Conservation (phyloP, 2,888 invertebrate species). For the Tinea pellionella region DNA sequence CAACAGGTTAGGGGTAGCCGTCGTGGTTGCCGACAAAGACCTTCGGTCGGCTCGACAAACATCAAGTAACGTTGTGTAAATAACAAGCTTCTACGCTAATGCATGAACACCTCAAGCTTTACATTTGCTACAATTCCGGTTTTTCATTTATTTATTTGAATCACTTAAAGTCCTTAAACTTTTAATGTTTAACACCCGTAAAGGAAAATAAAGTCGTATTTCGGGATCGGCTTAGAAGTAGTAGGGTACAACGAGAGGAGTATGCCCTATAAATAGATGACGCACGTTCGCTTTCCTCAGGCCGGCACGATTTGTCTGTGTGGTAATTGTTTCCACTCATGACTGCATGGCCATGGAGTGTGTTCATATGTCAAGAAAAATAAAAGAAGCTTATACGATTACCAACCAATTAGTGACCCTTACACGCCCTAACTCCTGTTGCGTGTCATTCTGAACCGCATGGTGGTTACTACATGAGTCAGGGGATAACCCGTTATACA, state of each 20-base stretch:
- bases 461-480: neutral
- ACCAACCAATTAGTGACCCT: neutral
- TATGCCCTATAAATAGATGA: too few relatives aligned
- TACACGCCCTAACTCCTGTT: neutral
- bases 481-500: constrained; percentile 2
- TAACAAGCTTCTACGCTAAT: constrained; percentile 46
- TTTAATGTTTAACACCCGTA: neutral
- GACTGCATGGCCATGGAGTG: too few relatives aligned
- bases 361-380: too few relatives aligned
- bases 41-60: constrained; percentile 33
- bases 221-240: too few relatives aligned
- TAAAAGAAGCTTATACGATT: neutral
- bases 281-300: too few relatives aligned
- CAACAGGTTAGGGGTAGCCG: constrained; percentile 38
- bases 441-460: neutral
- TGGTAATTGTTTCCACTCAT: too few relatives aligned
- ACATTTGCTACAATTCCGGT: neutral
- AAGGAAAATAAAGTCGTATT: too few relatives aligned
- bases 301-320: neutral
- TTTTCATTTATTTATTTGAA: neutral
- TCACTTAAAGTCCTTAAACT: neutral
- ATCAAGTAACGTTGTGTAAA: constrained; percentile 46
- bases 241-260: too few relatives aligned
- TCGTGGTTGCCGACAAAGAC: constrained; percentile 36
- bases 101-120: constrained; percentile 30